phyloP scores from a whole-genome alignment of 2,113 vertebrate genomes.

The Mastomys coucha region DNA sequence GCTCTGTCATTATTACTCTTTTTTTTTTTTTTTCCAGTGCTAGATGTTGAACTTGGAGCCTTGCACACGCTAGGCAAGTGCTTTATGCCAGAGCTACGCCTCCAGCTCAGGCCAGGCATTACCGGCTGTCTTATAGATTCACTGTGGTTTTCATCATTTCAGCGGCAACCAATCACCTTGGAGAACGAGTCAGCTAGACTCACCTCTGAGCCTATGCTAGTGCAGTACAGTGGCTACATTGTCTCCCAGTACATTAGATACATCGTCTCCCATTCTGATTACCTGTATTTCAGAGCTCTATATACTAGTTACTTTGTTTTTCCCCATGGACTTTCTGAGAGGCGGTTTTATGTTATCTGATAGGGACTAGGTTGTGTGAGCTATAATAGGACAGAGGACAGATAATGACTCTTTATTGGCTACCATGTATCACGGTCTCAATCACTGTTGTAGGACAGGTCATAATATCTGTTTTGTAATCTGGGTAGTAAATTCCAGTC shows the following conservation, averaged over 20 bases:
- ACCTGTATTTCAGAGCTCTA: not conserved
- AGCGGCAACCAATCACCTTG: not conserved
- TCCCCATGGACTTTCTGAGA: not conserved
- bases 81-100: no score
- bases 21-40: not conserved
- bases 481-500: not conserved
- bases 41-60: not conserved
- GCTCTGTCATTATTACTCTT: not conserved
- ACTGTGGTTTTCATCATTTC: not conserved
- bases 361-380: not conserved
- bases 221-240: not conserved
- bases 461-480: not conserved
- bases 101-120: not conserved
- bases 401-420: conserved; percentile 15
- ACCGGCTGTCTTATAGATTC: not conserved
- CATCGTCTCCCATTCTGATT: not conserved
- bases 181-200: not conserved
- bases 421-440: not conserved
- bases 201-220: not conserved
- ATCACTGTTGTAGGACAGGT: not conserved
- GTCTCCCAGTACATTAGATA: not conserved
- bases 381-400: conserved; percentile 35
- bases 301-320: not conserved
- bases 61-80: not conserved
- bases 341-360: conserved; percentile 43